Base-by-base conservation (phyloP, 2,888 invertebrate species). In the Ctenicera cuprea region DNA sequence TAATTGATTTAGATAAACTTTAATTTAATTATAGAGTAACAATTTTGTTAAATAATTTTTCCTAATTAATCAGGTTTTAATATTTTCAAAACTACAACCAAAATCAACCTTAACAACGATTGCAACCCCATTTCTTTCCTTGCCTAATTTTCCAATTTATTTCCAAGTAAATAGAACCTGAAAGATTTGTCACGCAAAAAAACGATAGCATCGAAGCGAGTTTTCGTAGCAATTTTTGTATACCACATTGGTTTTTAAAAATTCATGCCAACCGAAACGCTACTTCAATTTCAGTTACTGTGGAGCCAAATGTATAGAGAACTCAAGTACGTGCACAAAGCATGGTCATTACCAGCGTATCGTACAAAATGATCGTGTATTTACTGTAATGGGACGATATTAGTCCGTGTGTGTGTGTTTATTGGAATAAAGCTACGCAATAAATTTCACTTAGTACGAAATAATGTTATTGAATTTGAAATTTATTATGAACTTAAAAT, bases 281-380 rank as follows among this genome's bases (percentile, higher is more conserved):
- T 11, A 7, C 50, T 11, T 50, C 50, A 20, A 50, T 50, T 50
- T 50, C 12, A 22, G 22, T 22, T 45, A 45, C 16, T 20, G 22
- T 50, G 12, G 12, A 50, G 12, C 18, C 1, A 26, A 50, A 50
- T 22, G 22, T 22, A 50, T 50, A 11, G 22, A 45, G 8, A 3
- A 50, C 22, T 20, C 50, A 54, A 54, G 54, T 54, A 30, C 7
- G 22, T n/a, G 26, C 54, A 54, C 54, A n/a, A 54, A 30, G 30
- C 26, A 2, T 54, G 12, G 30, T 54, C 54, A 54, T 54, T 54
- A 54, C 30, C 14, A 54, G 54, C 26, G 33, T 54, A 54, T 54
- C 54, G n/a, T n/a, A 30, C 14, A 54, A 54, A 54, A 30, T 30
- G 54, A 54, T 54, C 54, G 16, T 30, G 54, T 54, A 54, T 54